Base-by-base conservation (phyloP, 2,113 vertebrate species). In the Coregonus clupeaformis region DNA sequence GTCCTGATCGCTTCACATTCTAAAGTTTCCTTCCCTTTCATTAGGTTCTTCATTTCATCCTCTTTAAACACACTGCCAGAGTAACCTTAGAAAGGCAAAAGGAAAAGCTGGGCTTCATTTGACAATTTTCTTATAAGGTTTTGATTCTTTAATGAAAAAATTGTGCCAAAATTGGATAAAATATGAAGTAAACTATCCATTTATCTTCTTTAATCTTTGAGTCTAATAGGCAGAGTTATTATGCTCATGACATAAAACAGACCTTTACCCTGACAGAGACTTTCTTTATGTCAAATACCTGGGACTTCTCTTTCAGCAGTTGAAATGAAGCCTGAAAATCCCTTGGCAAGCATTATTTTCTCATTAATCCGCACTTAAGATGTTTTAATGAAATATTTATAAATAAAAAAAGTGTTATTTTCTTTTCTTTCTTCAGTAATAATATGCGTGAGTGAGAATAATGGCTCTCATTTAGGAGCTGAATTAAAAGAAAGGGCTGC, bases 401-500 rank as follows among this genome's bases (percentile, higher is more conserved):
- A 3, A 3, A 29, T 29, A 42, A 36, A 36, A 36, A 36, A 9
- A 9, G 1, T 2, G 7, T 36, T 12, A 42, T 42, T 42, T 69
- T 76, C 67, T 52, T 83, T 85, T 78, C 62, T 71, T 71, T 73
- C 74, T 82, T 82, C 84, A 85, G 87, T 90, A 90, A 91, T 73
- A 81, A 74, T 79, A 76, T 66, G 80, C 78, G 73, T 85, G 86
- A 90, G 88, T 73, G 89, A 92, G 90, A 93, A 86, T 92, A 93
- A 92, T 90, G 90, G 79, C 86, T 84, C 88, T 92, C 89, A 91
- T 93, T 93, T 93, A 52, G 76, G 82, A 88, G 86, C 36, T 24
- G 86, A 93, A 94, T 94, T 93, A 93, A 94, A 93, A 93, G 77
- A 73, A 74, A 76, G 71, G 60, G 90, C 88, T 89, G 49, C 83